Base-by-base conservation (phyloP, 2,888 invertebrate species). In the Pseudanteris insignis region DNA sequence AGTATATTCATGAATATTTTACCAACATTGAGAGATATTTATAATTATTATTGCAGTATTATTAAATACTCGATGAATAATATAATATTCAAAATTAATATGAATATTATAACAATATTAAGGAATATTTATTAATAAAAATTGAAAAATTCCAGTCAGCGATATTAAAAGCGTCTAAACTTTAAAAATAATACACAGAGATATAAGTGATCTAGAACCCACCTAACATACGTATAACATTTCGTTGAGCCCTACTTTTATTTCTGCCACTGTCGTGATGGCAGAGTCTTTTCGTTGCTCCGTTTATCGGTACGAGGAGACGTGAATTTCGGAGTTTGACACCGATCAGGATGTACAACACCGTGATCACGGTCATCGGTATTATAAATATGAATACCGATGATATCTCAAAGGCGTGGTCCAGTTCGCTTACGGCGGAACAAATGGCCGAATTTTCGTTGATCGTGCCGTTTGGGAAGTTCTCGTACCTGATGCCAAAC, bases 331-430 rank as follows among this genome's bases (percentile, higher is more conserved):
- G 84, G 64, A 91, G 81, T 74, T 89, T 89, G 32, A 89, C 78
- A 1, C 89, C 91, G 70, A 91, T 90, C 65, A 90, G 81, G 44
- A 89, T 85, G 74, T 94, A 94, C 60, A 94, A 82, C 63, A 92
- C 89, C 21, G 88, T 88, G 74, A 94, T 92, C 59, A 93, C 83
- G 21, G 90, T 89, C 92, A 94, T 92, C 1, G 94, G 94, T 30
- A 89, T 86, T 26, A 92, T 86, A 77, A 94, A 94, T 81, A 94
- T 92, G 70, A 93, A 81, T 74, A 89, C 86, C 69, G 89, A 88
- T 8, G 93, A 91, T 70, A 92, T 86, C 72, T 90, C 89, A 74
- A 92, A 91, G 63, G 89, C 87, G 81, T 90, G 88, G 54, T 86
- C 86, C 29, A 86, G 82, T 6, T 81, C 81, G 55, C 85, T 83